Percentiles rank a stretch among this genome's conserved stretches.
Conservation (phyloP, 2,113 vertebrate genomes). For the Epinephelus cyanopodus region DNA sequence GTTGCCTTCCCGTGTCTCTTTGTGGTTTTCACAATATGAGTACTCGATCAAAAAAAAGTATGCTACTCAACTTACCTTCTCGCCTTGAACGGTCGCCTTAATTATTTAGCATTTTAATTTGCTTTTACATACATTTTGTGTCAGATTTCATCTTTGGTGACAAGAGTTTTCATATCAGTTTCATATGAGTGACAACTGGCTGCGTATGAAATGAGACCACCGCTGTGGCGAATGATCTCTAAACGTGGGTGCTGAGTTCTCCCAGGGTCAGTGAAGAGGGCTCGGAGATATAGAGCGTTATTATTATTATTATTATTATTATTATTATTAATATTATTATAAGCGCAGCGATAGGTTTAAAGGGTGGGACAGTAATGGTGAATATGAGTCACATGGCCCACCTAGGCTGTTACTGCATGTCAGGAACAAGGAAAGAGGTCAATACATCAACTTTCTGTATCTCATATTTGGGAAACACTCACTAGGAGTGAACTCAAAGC, state of each 20-base stretch:
- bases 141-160: constrained; percentile 71
- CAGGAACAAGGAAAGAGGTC: neutral
- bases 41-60: constrained; percentile 67
- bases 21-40: constrained; percentile 76
- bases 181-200: constrained; percentile 46
- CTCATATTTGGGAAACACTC: neutral
- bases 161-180: constrained; percentile 66
- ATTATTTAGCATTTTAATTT: constrained; percentile 82
- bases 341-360: neutral
- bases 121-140: constrained; percentile 77
- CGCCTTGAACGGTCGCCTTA: constrained; percentile 59
- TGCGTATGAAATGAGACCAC: constrained; percentile 26
- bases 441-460: neutral
- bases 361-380: neutral
- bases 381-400: neutral
- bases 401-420: neutral
- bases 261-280: constrained; percentile 11
- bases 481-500: too few species aligned
- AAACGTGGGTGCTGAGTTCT: neutral
- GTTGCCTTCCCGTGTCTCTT: constrained; percentile 66
- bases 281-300: neutral
- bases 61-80: constrained; percentile 78
- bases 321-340: neutral
- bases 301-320: neutral
- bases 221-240: constrained; percentile 8